Evolutionary conservation across 2,797 vertebrate genomes (phyloP).

Genomic region (Hafferia zeledoni): DNA sequence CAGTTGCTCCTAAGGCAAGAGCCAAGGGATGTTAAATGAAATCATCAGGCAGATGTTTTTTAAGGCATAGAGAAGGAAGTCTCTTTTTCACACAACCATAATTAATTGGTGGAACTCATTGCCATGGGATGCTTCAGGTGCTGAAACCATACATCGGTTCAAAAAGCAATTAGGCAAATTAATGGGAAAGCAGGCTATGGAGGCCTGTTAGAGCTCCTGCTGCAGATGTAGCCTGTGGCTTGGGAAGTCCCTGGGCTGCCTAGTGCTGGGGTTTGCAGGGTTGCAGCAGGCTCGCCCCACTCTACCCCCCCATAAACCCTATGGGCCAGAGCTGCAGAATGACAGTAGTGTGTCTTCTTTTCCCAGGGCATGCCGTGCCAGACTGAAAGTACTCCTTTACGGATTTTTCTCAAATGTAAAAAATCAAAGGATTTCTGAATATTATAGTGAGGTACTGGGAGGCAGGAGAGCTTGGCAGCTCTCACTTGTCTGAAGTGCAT

Average conservation of each 20-base stretch:
- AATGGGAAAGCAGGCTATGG: constrained; percentile 17
- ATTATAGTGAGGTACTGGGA: not conserved
- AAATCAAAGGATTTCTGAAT: not conserved
- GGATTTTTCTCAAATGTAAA: not conserved
- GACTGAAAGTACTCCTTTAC: not conserved
- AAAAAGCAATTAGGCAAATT: constrained; percentile 56
- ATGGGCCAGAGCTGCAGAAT: not conserved
- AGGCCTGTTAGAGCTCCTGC: not conserved
- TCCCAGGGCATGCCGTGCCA: not conserved
- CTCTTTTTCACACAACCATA: not conserved
- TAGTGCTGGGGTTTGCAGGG: not conserved
- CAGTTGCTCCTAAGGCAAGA: not conserved
- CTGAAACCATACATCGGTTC: not conserved
- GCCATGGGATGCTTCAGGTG: constrained; percentile 22
- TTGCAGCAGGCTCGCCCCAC: not conserved
- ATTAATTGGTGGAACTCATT: constrained; percentile 40
- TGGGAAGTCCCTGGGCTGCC: not conserved
- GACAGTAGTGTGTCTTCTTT: not conserved
- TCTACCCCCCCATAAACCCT: not conserved
- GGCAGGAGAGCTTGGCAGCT: not conserved
- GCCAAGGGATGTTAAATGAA: not conserved
- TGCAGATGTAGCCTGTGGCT: not conserved
- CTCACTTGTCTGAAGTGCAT: not conserved
- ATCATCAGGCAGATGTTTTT: not conserved
- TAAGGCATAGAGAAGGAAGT: not conserved